Percentiles rank a stretch among this genome's conserved stretches.
Conservation (phyloP, 2,797 vertebrate genomes). For the Myotis daubentonii region DNA sequence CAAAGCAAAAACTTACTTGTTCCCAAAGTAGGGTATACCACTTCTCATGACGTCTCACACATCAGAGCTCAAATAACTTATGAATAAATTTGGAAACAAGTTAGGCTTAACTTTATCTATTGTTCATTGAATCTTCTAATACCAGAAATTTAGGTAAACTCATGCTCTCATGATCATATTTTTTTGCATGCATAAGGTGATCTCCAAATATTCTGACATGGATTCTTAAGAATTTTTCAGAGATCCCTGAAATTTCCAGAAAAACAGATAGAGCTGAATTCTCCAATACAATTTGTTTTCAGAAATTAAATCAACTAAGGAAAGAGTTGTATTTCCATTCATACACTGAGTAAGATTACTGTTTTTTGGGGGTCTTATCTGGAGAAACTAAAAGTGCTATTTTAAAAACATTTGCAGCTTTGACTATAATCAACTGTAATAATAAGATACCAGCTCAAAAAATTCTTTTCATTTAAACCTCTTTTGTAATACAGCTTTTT, state of each 20-base stretch:
- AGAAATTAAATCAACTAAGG: constrained; percentile 73
- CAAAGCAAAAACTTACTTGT: neutral
- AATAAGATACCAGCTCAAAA: constrained; percentile 85
- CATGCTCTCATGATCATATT: neutral
- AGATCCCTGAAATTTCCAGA: constrained; percentile 52
- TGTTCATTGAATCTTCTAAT: neutral
- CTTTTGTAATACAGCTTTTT: constrained; percentile 89
- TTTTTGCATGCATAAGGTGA: constrained; percentile 33
- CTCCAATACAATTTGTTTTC: constrained; percentile 72
- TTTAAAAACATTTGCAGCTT: constrained; percentile 83
- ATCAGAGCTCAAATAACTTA: constrained; percentile 33
- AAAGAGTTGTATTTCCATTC: constrained; percentile 73
- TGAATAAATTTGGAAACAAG: constrained; percentile 15
- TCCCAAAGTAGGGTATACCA: neutral
- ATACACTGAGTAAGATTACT: constrained; percentile 74
- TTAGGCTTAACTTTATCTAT: neutral
- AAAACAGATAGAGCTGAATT: constrained; percentile 67
- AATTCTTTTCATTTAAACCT: constrained; percentile 86
- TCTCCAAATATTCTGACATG: constrained; percentile 22
- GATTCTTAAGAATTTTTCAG: constrained; percentile 43
- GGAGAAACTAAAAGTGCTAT: constrained; percentile 79
- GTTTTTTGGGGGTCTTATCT: constrained; percentile 68
- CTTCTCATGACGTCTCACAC: neutral
- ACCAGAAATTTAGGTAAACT: neutral
- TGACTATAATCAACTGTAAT: constrained; percentile 85